Evolutionary conservation across 92 coral and sea anemone species (phyloP), one percentile per base, ranked within the genome.

Genomic region (Phymanthus crucifer): DNA sequence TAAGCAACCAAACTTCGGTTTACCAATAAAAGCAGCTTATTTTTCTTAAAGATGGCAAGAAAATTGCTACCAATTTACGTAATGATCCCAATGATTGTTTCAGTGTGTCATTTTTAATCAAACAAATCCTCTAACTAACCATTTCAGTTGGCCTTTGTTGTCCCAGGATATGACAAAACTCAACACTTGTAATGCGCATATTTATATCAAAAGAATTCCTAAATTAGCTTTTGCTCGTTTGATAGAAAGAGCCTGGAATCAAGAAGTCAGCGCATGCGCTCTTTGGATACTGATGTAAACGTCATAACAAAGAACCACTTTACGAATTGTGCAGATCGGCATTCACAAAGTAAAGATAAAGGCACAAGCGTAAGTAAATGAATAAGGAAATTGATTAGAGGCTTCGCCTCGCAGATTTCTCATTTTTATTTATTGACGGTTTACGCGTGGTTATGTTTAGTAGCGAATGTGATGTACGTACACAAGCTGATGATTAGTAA

Each of bases 231-330:
- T 43, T 43, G 48, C n/a, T n/a, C n/a, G n/a, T 21, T 54, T 24
- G 14, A 1, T 2, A 54, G 64, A 24, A 54, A 54, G 64, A 54
- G 64, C 64, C 27, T 54, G 27, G 4, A 24, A 8, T 6, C 64
- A 54, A 54, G 27, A 54, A 6, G 64, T 24, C 31, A 54, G 64
- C 64, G 64, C 64, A 54, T 54, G 64, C 64, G 64, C 64, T 54
- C 27, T 54, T 54, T 54, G 27, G 27, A 54, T 54, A 54, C 14
- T 54, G 29, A n/a, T 54, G 64, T 9, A 54, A 54, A 21, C 64
- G 64, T 21, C 64, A 54, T 26, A 54, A n/a, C 31, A 54, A 21
- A 54, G 24, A 29, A 29, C 64, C 64, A 54, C 64, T 54, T 54
- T 3, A 2, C 64, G 26, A 54, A 54, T 54, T 4, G 27, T 54